phyloP scores from a whole-genome alignment of 2,888 invertebrate genomes.

The Lasioglossum morio region DNA sequence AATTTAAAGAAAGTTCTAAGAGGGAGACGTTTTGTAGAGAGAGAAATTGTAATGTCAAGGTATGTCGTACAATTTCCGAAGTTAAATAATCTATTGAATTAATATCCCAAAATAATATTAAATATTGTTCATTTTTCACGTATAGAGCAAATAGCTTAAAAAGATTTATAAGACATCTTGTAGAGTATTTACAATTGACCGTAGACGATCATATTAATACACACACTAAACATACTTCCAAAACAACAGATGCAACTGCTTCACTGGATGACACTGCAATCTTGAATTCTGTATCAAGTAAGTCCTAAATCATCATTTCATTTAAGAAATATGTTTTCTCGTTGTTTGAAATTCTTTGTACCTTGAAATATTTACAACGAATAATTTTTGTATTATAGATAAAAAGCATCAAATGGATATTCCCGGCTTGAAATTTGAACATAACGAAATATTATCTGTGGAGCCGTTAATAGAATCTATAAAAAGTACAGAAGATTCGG shows the following conservation, averaged over 20 bases:
- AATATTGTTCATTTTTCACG: constrained; percentile 7
- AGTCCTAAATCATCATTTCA: constrained; percentile 28
- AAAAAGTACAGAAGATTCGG: constrained; percentile 84
- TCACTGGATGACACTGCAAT: constrained; percentile 68
- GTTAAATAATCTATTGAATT: neutral
- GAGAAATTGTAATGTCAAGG: constrained; percentile 86
- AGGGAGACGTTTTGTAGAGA: constrained; percentile 86
- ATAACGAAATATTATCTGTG: constrained; percentile 73
- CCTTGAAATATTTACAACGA: neutral
- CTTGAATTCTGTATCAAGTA: constrained; percentile 54
- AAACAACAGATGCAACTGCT: constrained; percentile 71
- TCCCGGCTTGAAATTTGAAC: constrained; percentile 67
- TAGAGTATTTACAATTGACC: constrained; percentile 91
- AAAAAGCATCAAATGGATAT: constrained; percentile 73
- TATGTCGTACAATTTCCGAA: constrained; percentile 71
- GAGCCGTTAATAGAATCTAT: constrained; percentile 84
- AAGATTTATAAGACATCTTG: constrained; percentile 91
- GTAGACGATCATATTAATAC: constrained; percentile 87
- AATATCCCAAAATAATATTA: neutral
- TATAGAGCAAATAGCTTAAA: constrained; percentile 92
- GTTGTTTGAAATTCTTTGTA: neutral
- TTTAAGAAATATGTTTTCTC: neutral
- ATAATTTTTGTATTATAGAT: constrained; percentile 49
- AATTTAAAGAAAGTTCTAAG: constrained; percentile 83
- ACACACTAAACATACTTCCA: constrained; percentile 77